phyloP scores from a whole-genome alignment of 1,140 invertebrate genomes.

The Sesamia nonagrioides region DNA sequence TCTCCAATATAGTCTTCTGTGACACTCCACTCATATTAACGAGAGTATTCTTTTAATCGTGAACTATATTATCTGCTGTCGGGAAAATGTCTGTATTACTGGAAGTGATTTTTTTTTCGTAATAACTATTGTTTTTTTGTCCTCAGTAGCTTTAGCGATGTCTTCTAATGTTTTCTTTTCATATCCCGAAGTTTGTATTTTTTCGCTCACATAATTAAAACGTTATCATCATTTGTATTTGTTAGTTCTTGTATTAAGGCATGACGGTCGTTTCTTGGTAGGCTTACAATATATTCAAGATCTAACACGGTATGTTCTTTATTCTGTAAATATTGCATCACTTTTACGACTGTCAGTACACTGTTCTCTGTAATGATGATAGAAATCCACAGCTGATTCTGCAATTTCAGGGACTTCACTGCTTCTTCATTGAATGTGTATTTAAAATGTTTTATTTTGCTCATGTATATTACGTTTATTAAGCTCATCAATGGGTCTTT shows the following conservation, averaged over 20 bases:
- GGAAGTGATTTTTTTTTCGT: not conserved
- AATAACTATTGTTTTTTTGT: not conserved
- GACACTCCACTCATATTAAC: not conserved
- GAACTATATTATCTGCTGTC: not conserved
- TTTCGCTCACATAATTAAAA: not conserved
- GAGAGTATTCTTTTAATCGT: slow-evolving; percentile 2
- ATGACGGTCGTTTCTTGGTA: not conserved
- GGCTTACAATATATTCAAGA: not conserved
- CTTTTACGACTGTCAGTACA: not conserved
- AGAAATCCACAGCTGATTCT: not conserved
- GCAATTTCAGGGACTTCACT: not conserved
- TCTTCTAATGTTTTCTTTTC: not conserved
- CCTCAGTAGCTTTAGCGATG: not conserved
- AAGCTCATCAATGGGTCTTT: too few species aligned
- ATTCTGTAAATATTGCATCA: not conserved
- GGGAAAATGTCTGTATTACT: not conserved
- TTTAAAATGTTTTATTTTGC: slow-evolving; percentile 3
- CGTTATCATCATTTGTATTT: not conserved
- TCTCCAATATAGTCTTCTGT: slow-evolving; percentile 12
- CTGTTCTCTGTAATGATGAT: not conserved
- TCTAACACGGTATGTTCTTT: not conserved
- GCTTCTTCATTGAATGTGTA: not conserved
- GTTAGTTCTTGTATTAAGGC: not conserved
- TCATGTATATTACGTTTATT: not conserved
- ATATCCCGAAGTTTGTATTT: not conserved